A percentile compares a stretch with the other conserved stretches of the same genome.
Conservation (phyloP, 2,797 vertebrate genomes). For the Lemur catta region DNA sequence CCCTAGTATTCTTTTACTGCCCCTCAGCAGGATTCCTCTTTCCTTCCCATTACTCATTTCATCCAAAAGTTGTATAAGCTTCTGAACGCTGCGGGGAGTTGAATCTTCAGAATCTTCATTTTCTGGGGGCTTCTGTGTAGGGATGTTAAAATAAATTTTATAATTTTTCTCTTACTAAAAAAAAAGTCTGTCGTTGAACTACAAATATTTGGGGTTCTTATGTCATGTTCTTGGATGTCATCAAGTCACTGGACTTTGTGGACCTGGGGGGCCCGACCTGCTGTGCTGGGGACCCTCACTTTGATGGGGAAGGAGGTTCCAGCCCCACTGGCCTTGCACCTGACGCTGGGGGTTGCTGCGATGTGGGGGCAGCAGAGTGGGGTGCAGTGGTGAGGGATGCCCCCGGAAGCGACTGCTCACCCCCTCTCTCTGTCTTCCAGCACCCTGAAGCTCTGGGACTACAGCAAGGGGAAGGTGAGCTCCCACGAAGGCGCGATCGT, state of each 20-base stretch:
- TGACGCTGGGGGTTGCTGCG: neutral
- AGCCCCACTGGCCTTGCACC: neutral
- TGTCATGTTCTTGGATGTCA: accelerated
- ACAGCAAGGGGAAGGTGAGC: constrained; percentile 99
- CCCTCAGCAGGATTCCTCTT: no score
- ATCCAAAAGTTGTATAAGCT: no score
- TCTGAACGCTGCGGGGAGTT: no score
- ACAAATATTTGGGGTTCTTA: neutral
- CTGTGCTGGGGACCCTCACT: neutral
- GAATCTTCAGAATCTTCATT: no score
- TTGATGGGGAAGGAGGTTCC: accelerated
- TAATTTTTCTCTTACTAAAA: no score
- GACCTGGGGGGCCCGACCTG: no score
- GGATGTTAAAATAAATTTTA: no score
- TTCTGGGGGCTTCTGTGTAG: no score
- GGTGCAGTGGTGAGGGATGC: accelerated
- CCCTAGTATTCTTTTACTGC: no score
- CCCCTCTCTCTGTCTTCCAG: constrained; percentile 78
- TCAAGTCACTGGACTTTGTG: accelerated
- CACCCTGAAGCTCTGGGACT: constrained; percentile 99
- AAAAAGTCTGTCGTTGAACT: neutral
- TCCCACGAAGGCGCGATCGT: neutral
- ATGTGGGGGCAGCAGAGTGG: accelerated
- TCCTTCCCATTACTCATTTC: no score
- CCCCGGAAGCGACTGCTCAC: neutral